Percentiles rank a stretch among this genome's conserved stretches.
phyloP scores from a whole-genome alignment of 1,140 invertebrate genomes.

The Anastrepha obliqua region DNA sequence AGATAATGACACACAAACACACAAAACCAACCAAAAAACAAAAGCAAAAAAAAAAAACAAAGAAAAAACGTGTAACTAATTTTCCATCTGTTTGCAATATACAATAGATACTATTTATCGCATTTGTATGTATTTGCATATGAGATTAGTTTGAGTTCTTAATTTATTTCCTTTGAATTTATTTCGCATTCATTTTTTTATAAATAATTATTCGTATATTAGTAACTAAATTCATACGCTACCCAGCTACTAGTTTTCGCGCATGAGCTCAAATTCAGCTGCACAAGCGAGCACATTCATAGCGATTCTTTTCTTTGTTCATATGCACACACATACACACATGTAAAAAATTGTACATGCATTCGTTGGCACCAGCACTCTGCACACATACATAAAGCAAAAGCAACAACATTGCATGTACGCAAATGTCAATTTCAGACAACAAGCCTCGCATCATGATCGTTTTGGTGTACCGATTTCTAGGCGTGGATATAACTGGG shows the following conservation, averaged over 20 bases:
- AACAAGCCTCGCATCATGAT: constrained; percentile 91
- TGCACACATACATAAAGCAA: constrained; percentile 45
- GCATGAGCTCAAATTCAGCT: not conserved
- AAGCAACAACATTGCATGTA: constrained; percentile 46
- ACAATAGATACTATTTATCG: constrained; percentile 3
- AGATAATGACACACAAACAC: not conserved
- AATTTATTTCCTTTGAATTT: not conserved
- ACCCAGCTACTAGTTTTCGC: not conserved
- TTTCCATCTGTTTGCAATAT: not conserved
- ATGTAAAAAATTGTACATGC: not conserved
- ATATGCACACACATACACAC: not conserved
- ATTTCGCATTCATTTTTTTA: not conserved
- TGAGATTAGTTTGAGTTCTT: not conserved
- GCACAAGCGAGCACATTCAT: not conserved
- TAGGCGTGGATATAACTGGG: constrained; percentile 93
- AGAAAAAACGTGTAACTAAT: constrained; percentile 16
- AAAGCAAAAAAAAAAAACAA: not conserved
- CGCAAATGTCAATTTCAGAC: constrained; percentile 74
- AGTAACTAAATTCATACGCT: not conserved
- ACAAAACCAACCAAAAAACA: not conserved
- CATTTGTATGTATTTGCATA: not conserved
- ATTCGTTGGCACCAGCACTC: not conserved
- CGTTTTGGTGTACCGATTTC: constrained; percentile 86
- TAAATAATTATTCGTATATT: not conserved
- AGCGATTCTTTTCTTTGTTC: not conserved